These are phyloP conservation scores for Grammomys dolichurus DNA, from an alignment of 2,113 vertebrate species.

Conservation along the genomic window DNA sequence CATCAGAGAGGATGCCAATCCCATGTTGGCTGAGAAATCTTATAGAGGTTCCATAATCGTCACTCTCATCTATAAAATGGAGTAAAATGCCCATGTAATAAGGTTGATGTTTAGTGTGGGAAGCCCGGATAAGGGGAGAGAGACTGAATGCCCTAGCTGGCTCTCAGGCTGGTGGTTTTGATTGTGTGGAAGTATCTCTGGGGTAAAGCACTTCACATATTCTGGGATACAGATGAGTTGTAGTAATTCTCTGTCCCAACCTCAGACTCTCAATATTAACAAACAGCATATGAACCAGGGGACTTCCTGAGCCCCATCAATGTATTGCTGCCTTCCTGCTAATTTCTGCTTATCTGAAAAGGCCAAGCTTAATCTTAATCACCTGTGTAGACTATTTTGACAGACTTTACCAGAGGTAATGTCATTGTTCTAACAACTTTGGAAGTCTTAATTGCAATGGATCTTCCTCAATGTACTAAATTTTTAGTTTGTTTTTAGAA, in stretches of 20 bases:
- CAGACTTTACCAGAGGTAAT: background rate
- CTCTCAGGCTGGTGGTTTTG: background rate
- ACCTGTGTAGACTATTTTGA: background rate
- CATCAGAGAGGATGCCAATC: background rate
- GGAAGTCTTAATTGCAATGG: background rate
- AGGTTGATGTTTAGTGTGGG: background rate
- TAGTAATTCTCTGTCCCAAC: background rate
- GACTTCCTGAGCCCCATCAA: background rate
- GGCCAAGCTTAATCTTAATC: background rate
- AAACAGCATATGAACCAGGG: background rate
- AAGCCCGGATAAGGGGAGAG: background rate
- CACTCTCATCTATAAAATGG: background rate
- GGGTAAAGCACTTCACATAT: background rate
- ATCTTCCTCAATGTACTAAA: background rate
- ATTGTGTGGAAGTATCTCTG: background rate
- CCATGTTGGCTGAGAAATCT: conserved; percentile 4
- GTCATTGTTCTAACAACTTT: background rate
- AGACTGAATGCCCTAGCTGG: background rate
- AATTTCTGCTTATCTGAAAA: background rate
- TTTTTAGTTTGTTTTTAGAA: background rate
- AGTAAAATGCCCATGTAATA: background rate
- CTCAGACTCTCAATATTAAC: background rate
- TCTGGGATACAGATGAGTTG: background rate
- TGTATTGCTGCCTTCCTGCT: background rate
- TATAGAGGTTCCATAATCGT: background rate